Evolutionary conservation across 2,888 invertebrate species (phyloP).

Genomic region (Ecliptopera silaceata): DNA sequence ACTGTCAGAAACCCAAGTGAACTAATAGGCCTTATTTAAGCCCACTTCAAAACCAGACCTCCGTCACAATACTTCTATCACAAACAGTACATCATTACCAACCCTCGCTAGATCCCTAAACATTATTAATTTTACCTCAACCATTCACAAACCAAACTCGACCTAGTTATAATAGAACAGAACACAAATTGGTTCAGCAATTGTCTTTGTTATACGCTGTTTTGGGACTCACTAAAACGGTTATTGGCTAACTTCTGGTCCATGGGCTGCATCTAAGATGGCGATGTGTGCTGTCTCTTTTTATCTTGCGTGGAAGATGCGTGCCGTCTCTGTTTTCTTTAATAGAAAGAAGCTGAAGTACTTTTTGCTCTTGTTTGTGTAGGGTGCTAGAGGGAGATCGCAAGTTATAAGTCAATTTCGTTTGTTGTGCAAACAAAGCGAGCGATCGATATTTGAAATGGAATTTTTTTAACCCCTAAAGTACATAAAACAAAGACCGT

Average conservation of each 20-base stretch:
- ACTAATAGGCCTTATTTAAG: slow-evolving; percentile 60
- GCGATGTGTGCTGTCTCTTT: slow-evolving; percentile 64
- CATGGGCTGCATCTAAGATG: slow-evolving; percentile 80
- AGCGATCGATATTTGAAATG: slow-evolving; percentile 53
- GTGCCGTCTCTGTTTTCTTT: slow-evolving; percentile 65
- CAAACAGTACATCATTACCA: slow-evolving; percentile 57
- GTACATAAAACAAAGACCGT: background rate
- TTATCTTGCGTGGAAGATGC: slow-evolving; percentile 42
- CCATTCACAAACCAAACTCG: slow-evolving; percentile 43
- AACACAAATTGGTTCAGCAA: slow-evolving; percentile 55
- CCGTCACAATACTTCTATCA: slow-evolving; percentile 52
- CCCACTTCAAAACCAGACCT: slow-evolving; percentile 60
- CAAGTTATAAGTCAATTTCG: slow-evolving; percentile 61
- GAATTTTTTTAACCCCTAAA: slow-evolving; percentile 27
- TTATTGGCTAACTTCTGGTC: slow-evolving; percentile 81
- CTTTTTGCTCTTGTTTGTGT: slow-evolving; percentile 68
- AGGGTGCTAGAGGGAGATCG: slow-evolving; percentile 60
- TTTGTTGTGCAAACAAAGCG: slow-evolving; percentile 71
- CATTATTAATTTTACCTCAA: slow-evolving; percentile 65
- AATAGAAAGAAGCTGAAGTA: slow-evolving; percentile 70
- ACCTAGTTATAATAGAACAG: slow-evolving; percentile 52
- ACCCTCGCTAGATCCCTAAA: slow-evolving; percentile 67
- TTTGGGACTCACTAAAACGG: slow-evolving; percentile 53
- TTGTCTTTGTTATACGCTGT: slow-evolving; percentile 52
- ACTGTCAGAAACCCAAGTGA: slow-evolving; percentile 48